phyloP scores from a whole-genome alignment of 2,888 invertebrate genomes.

The Ceratothoa steindachneri region DNA sequence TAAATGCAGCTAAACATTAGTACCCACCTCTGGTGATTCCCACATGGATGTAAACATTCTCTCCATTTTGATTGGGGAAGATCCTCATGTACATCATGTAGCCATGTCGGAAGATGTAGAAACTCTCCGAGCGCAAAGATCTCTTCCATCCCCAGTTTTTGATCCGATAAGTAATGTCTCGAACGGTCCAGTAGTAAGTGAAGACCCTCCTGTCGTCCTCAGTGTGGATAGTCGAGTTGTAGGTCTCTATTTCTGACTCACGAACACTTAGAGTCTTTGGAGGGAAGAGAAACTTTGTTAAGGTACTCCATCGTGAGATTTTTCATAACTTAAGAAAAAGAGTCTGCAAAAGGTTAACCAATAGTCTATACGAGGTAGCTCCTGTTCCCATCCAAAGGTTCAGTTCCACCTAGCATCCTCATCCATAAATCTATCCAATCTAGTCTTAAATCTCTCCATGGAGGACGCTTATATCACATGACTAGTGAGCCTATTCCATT shows the following conservation, averaged over 20 bases:
- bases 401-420: no score
- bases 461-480: no score
- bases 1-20: not conserved
- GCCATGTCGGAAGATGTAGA: slow-evolving; percentile 53
- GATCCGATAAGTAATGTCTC: slow-evolving; percentile 53
- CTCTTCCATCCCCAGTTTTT: slow-evolving; percentile 53
- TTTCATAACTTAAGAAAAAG: no score
- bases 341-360: no score
- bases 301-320: no score
- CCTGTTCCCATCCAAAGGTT: no score
- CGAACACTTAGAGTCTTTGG: slow-evolving; percentile 48
- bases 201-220: slow-evolving; percentile 51
- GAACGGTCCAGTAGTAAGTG: slow-evolving; percentile 54
- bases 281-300: not conserved
- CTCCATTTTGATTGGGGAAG: slow-evolving; percentile 53
- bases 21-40: slow-evolving; percentile 52
- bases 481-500: no score
- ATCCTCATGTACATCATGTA: slow-evolving; percentile 55
- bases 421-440: not conserved
- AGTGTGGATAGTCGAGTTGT: slow-evolving; percentile 52
- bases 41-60: slow-evolving; percentile 53
- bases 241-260: slow-evolving; percentile 51
- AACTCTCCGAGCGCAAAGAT: slow-evolving; percentile 53
- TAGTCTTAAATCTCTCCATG: no score
- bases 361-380: no score